Conservation (phyloP, 2,888 invertebrate genomes). For the Autographa pulchrina region DNA sequence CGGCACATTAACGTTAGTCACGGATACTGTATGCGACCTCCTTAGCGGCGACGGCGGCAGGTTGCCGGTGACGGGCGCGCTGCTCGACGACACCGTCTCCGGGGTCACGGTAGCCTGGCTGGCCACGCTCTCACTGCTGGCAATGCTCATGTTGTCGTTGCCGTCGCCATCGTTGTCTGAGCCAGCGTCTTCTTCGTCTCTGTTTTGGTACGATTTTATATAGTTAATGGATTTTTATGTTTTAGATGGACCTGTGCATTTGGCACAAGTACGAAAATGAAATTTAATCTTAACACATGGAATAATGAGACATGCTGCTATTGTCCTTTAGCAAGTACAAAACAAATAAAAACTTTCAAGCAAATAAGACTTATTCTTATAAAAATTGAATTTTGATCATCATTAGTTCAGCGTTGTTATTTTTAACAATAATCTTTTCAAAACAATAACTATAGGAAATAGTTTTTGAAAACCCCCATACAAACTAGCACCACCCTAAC, state of each 20-base stretch:
- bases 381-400: no score
- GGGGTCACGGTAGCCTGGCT: conserved; percentile 83
- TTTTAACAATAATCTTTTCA: no score
- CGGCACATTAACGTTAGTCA: conserved; percentile 67
- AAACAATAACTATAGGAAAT: neutral
- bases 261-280: no score
- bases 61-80: conserved; percentile 75
- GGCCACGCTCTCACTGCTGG: conserved; percentile 72
- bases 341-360: no score
- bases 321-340: no score
- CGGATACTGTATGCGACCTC: conserved; percentile 82
- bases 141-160: conserved; percentile 72
- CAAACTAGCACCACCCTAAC: neutral
- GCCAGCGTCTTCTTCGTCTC: conserved; percentile 73
- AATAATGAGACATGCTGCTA: no score
- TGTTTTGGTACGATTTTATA: conserved; percentile 32
- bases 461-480: conserved; percentile 4
- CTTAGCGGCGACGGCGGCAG: conserved; percentile 75
- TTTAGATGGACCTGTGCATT: no score
- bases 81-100: conserved; percentile 80
- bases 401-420: no score
- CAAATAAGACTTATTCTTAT: no score
- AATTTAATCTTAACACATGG: no score
- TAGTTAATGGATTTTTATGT: no score
- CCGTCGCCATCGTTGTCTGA: conserved; percentile 74